Evolutionary conservation across 2,113 vertebrate genomes (phyloP), one percentile per base, ranked within the genome.

Genomic region (Zonotrichia leucophrys): DNA sequence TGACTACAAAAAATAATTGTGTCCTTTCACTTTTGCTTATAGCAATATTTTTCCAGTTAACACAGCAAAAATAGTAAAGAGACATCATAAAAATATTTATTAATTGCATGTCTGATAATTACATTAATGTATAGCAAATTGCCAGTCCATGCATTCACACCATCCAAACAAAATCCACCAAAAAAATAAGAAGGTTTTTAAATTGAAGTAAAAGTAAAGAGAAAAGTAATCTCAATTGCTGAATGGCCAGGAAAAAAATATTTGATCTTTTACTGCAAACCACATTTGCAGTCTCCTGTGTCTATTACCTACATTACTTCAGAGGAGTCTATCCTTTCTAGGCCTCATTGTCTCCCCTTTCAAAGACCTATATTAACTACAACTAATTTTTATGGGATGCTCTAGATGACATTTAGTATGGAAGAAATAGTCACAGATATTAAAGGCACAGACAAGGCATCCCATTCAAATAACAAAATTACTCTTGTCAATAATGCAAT

Each of bases 31-130:
- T 63, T 94, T 22, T 79, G 12, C 8, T 81, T 69, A 74, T 2
- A 70, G 59, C 5, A 83, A 31, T 86, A 88, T 70, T 90, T 94
- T 46, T 31, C 11, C 46, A 90, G 30, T 39, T 80, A 64, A 76
- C 12, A 47, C 3, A 44, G 25, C 35, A 23, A 73, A 90, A 90
- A 83, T 39, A 85, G 25, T 12, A 42, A 39, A 83, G 47, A 67
- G 24, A 58, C 11, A 78, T 6, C 4, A 41, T 35, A 7, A n/a
- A n/a, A 58, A 7, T 10, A 24, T 17, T 12, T 10, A 68, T 52
- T 53, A 74, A 69, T 13, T 78, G 16, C 11, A 18, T 47, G 25
- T 2, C 31, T 47, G 63, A 81, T 88, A 80, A 44, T 53, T 9
- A 11, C 19, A 69, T 39, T 52, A 30, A 33, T 35, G 6, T 73